A percentile compares a stretch with the other conserved stretches of the same genome.
Conservation (phyloP, 2,797 vertebrate genomes). For the Apogon hyalosoma region DNA sequence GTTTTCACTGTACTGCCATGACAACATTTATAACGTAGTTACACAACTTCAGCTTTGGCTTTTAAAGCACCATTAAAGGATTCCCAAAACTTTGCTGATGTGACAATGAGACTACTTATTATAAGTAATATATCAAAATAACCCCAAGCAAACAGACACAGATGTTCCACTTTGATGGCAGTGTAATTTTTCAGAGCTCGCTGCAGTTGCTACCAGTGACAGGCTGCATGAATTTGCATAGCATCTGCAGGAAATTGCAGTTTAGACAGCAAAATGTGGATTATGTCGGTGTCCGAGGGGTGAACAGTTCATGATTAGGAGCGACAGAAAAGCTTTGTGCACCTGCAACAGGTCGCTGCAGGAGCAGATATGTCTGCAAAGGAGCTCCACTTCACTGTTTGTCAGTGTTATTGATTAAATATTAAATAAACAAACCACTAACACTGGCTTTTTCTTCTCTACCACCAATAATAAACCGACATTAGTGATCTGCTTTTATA, state of each 20-base stretch:
- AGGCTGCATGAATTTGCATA: conserved; percentile 63
- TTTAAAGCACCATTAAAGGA: background rate
- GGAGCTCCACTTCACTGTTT: conserved; percentile 16
- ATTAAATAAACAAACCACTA: background rate
- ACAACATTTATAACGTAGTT: background rate
- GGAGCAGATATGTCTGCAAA: conserved; percentile 1
- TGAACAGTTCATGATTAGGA: conserved; percentile 51
- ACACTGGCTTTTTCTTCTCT: background rate
- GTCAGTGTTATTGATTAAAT: background rate
- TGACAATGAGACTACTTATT: background rate
- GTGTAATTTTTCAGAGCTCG: conserved; percentile 1
- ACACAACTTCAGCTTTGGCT: background rate
- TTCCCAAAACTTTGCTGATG: background rate
- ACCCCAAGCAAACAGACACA: background rate
- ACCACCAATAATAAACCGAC: background rate
- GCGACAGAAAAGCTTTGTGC: conserved; percentile 36
- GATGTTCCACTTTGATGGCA: conserved; percentile 2
- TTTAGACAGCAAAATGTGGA: conserved; percentile 17
- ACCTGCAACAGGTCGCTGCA: conserved; percentile 66
- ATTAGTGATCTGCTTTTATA: background rate
- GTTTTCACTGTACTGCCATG: background rate
- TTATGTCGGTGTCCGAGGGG: conserved; percentile 9
- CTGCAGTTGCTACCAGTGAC: background rate
- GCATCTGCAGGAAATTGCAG: conserved; percentile 38
- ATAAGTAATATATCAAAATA: background rate